Base-by-base conservation (phyloP, 2,113 vertebrate species). In the human region DNA sequence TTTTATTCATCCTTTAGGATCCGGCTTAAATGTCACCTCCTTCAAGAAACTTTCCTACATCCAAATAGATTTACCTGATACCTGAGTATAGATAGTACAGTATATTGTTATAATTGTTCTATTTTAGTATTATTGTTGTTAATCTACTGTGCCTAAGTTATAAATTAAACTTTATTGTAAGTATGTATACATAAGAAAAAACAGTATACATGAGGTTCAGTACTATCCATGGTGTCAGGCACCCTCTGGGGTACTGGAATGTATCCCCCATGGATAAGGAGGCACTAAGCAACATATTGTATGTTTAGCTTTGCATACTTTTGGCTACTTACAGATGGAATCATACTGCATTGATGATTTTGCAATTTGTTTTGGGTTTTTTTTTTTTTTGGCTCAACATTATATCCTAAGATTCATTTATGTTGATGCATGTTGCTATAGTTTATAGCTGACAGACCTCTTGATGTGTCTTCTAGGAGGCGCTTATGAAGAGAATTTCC, bases 341-440 rank as follows among this genome's bases (percentile, higher is more conserved):
- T 80, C 61, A 72, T 76, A 55, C 22, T 6, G 30, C 27, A 57
- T 72, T 95, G 84, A 93, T 88, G 90, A 76, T 89, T 97, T 86
- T 83, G 43, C 32, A 80, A 87, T 35, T 79, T 52, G 23, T 55
- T 80, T 92, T 61, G 3, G 38, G 12, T 1, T 13, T 43, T 27
- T 45, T 45, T 10, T 10, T 38, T 38, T 61, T 92, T 6, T 20
- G 22, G n/a, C 32, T 95, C 25, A 89, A n/a, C n/a, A 66, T 70
- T 84, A 66, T 57, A 45, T 73, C 20, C 23, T 90, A 59, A 70
- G 86, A 75, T 20, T 83, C 89, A 79, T 79, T 52, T 86, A 35
- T 50, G 89, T 5, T 59, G 76, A 30, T 23, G 13, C 11, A 16
- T 8, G 18, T 13, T 50, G 72, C 50, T 55, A 14, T 3, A 40